phyloP scores from a whole-genome alignment of 2,888 invertebrate genomes.

The Ennomos quercinarius region DNA sequence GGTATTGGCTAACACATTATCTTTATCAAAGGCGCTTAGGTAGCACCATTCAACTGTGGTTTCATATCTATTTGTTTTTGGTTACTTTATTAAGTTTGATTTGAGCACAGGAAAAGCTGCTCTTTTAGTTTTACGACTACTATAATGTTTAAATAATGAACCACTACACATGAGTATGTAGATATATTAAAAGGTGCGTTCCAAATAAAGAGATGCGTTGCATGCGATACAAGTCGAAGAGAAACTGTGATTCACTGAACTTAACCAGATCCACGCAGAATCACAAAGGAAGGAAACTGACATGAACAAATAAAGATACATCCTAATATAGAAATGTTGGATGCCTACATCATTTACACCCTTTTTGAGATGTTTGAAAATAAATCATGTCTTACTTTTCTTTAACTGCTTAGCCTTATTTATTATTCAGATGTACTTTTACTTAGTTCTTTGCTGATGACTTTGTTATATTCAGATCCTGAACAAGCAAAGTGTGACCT shows the following conservation, averaged over 20 bases:
- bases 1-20: too few species aligned
- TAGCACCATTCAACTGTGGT: too few species aligned
- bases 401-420: not conserved
- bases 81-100: too few species aligned
- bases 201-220: conserved; percentile 17
- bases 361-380: not conserved
- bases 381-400: not conserved
- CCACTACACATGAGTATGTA: not conserved
- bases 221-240: conserved; percentile 8
- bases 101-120: conserved; percentile 5
- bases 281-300: conserved; percentile 22
- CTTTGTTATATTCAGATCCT: not conserved
- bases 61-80: too few species aligned
- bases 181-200: not conserved
- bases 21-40: too few species aligned
- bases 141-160: not conserved
- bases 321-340: conserved; percentile 12
- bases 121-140: not conserved
- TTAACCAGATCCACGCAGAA: conserved; percentile 16
- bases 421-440: too few species aligned
- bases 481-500: conserved; percentile 27
- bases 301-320: conserved; percentile 16
- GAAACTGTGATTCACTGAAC: conserved; percentile 24
- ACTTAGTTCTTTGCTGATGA: too few species aligned
- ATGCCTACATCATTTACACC: conserved; percentile 8